Evolutionary conservation across 1,140 invertebrate species (phyloP), one percentile per base, ranked within the genome.

Genomic region (Drosophila albomicans): DNA sequence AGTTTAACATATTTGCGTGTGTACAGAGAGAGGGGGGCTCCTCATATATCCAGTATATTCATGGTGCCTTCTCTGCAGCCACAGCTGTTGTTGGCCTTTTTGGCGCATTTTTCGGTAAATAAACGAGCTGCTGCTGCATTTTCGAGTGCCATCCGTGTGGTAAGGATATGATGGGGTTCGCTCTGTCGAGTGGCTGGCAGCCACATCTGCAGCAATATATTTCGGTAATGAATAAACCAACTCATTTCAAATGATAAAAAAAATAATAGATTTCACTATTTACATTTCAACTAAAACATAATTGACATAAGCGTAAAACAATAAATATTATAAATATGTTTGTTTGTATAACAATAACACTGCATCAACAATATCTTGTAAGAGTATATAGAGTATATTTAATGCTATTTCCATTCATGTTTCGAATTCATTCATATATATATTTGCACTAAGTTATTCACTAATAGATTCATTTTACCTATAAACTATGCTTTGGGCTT

Each of bases 1-100:
- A 89, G 85, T 89, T 89, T 89, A 89, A 89, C 81, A 89, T 89
- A 90, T 89, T 89, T 89, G 85, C 81, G 86, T 89, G 81, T 81
- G 80, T 80, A 70, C 68, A 62, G 43, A 75, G 58, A 49, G 70
- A 52, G 49, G 64, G 70, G 58, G 49, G 64, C 7, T 10, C 20
- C 4, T 5, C 13, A 15, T 49, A 5, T 71, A 66, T 65, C 52
- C 71, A 38, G 6, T 38, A 38, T 10, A 38, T 8, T 10, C 35
- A 35, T 54, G 43, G 11, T 5, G 41, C 51, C 51, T 43, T 13
- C 7, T 10, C 54, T 38, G 49, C 81, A 71, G 67, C 54, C 25
- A 41, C 81, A 71, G 67, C 61, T 76, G 52, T 45, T 64, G 46
- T 49, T 64, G 56, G 59, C 65, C 77, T 72, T 87, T 87, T 82